Conservation (phyloP, 2,113 vertebrate genomes). For the Podarcis cretensis region DNA sequence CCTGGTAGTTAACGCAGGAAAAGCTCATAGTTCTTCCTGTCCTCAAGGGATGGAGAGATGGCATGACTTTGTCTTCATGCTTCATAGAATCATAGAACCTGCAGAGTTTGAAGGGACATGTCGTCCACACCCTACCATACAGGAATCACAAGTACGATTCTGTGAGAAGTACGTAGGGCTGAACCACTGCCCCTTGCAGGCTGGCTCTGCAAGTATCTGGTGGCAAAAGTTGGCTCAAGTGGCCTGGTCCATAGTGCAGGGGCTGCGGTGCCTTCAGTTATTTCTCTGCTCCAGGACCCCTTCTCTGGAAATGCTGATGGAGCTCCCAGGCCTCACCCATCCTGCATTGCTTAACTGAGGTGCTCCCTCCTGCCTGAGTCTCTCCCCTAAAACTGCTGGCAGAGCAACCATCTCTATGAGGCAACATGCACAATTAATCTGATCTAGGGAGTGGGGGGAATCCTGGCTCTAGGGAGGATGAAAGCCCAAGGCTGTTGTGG, state of each 20-base stretch:
- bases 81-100: no score
- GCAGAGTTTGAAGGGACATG: no score
- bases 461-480: background rate
- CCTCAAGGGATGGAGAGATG: no score
- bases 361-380: background rate
- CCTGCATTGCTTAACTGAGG: background rate
- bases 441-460: background rate
- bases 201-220: background rate
- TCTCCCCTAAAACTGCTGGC: background rate
- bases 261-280: background rate
- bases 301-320: background rate
- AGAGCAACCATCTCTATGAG: background rate
- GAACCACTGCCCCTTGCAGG: no score
- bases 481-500: background rate
- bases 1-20: no score
- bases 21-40: no score
- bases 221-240: background rate
- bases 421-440: background rate
- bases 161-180: no score
- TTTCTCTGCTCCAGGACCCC: background rate
- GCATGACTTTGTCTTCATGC: no score
- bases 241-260: background rate
- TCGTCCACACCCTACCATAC: no score
- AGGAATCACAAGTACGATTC: no score
- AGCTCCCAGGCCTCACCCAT: background rate